Percentiles rank a stretch among this genome's conserved stretches.
These are phyloP conservation scores for Entomyzon cyanotis DNA, from an alignment of 2,113 vertebrate species.

Conservation along the genomic window DNA sequence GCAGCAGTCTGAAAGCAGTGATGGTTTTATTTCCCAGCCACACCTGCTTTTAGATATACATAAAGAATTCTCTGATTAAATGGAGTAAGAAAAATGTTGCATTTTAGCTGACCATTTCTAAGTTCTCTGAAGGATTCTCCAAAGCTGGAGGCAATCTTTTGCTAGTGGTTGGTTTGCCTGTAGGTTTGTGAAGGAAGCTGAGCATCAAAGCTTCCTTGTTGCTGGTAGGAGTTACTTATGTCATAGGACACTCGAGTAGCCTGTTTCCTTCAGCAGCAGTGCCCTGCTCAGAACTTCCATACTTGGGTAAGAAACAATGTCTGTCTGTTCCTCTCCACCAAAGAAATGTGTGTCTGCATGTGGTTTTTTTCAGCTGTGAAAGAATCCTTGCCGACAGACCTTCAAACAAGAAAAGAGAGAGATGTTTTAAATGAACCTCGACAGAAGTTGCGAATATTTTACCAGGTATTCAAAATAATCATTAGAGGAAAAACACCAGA, in stretches of 20 bases:
- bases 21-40: background rate
- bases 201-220: background rate
- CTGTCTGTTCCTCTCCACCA: background rate
- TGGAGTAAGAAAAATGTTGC: background rate
- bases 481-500: background rate
- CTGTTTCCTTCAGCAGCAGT: background rate
- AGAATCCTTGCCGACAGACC: constrained; percentile 88
- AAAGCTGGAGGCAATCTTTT: background rate
- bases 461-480: constrained; percentile 83
- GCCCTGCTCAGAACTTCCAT: background rate
- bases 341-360: background rate
- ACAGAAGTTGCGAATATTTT: constrained; percentile 97
- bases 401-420: constrained; percentile 90
- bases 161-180: background rate
- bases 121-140: background rate
- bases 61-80: background rate
- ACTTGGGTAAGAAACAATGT: background rate
- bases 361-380: constrained; percentile 85
- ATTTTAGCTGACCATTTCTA: background rate
- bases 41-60: background rate
- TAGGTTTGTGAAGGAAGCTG: background rate
- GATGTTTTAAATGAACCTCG: constrained; percentile 88
- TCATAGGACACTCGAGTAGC: background rate
- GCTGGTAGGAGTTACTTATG: background rate
- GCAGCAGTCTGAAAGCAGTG: background rate